Evolutionary conservation across 1,140 invertebrate genomes (phyloP).

Genomic region (Drosophila micromelanica): DNA sequence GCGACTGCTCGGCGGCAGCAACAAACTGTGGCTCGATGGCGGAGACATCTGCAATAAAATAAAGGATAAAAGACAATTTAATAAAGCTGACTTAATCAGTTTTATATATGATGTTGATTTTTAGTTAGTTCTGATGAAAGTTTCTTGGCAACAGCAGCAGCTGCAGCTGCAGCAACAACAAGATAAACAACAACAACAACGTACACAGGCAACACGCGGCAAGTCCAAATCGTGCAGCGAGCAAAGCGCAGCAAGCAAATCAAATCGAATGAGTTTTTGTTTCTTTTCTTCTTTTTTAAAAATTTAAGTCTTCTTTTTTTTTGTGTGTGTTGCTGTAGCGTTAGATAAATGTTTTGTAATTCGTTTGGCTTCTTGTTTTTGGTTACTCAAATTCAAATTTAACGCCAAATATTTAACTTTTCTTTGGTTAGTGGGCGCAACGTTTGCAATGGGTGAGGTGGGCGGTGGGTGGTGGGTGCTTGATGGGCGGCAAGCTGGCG

Average conservation of each 20-base stretch:
- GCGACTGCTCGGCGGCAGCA: slow-evolving; percentile 61
- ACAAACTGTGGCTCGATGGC: slow-evolving; percentile 76
- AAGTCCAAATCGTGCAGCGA: slow-evolving; percentile 53
- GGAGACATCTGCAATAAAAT: slow-evolving; percentile 86
- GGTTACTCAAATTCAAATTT: not conserved
- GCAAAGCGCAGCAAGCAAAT: slow-evolving; percentile 81
- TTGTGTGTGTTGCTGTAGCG: slow-evolving; percentile 61
- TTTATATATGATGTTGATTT: slow-evolving; percentile 5
- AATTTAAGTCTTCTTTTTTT: slow-evolving; percentile 13
- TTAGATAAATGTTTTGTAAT: slow-evolving; percentile 77
- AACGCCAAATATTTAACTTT: not conserved
- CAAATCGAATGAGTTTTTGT: slow-evolving; percentile 71
- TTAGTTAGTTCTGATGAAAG: slow-evolving; percentile 46
- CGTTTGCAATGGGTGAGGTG: slow-evolving; percentile 6
- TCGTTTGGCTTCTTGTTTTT: slow-evolving; percentile 64
- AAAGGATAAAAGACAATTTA: not conserved
- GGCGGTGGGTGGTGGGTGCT: not conserved
- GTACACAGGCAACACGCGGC: slow-evolving; percentile 34
- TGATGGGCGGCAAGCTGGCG: not conserved
- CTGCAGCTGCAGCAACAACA: slow-evolving; percentile 23
- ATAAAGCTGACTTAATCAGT: not conserved
- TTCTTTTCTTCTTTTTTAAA: slow-evolving; percentile 18
- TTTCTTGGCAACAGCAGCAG: slow-evolving; percentile 36
- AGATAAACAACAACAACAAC: slow-evolving; percentile 47
- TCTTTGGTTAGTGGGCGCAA: slow-evolving; percentile 30